These are phyloP conservation scores for Corapipo altera DNA, from an alignment of 2,113 vertebrate genomes.

Conservation along the genomic window DNA sequence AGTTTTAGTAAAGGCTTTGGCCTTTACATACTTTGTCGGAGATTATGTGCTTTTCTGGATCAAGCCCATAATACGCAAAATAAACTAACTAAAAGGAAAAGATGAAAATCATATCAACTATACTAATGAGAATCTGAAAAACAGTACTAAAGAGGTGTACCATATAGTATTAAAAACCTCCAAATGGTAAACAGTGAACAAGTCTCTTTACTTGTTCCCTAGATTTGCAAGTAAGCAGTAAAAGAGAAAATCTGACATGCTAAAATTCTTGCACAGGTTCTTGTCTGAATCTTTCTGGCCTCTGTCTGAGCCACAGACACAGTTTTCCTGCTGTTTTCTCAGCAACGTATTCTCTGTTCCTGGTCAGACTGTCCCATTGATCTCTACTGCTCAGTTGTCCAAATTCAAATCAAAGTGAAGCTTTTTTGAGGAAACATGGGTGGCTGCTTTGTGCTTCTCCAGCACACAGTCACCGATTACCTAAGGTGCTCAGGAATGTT, in stretches of 20 bases:
- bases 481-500: neutral
- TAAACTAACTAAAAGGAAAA: neutral
- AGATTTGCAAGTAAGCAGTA: neutral
- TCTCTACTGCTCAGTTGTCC: neutral
- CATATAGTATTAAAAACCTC: neutral
- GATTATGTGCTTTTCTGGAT: neutral
- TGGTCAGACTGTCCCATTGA: neutral
- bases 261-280: neutral
- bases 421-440: neutral
- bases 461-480: neutral
- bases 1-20: neutral
- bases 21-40: neutral
- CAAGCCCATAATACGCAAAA: neutral
- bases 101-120: neutral
- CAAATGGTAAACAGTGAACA: neutral
- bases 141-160: neutral
- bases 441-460: neutral
- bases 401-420: neutral
- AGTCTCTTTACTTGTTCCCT: neutral
- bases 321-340: neutral
- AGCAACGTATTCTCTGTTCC: neutral
- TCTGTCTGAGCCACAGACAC: neutral
- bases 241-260: neutral
- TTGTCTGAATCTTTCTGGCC: neutral
- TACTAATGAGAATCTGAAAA: neutral